A percentile compares a stretch with the other conserved stretches of the same genome.
phyloP scores from a whole-genome alignment of 2,113 vertebrate species.

The Pomatostomus ruficeps region DNA sequence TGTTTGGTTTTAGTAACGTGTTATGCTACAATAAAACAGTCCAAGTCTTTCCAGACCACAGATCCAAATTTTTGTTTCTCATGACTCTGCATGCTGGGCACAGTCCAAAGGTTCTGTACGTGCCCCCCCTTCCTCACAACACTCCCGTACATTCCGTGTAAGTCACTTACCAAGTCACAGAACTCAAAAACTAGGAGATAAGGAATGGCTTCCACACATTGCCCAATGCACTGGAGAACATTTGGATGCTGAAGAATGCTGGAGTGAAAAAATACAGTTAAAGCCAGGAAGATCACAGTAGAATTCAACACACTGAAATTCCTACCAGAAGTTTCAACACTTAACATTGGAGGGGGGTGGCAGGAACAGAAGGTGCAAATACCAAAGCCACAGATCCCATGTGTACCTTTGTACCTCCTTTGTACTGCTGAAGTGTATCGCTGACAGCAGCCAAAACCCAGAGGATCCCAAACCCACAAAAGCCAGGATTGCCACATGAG shows the following conservation, averaged over 20 bases:
- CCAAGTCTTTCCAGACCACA: background rate
- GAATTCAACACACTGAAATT: background rate
- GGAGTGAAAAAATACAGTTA: background rate
- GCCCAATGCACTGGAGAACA: constrained; percentile 90
- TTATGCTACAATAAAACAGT: background rate
- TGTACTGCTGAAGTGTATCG: background rate
- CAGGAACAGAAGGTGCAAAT: background rate
- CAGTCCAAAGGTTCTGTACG: background rate
- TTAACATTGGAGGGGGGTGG: accelerated
- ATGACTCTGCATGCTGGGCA: background rate
- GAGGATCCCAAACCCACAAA: background rate
- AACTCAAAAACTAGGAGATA: constrained; percentile 94
- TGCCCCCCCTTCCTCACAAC: background rate
- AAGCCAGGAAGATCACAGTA: background rate
- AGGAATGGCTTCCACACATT: constrained; percentile 92
- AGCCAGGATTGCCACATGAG: background rate
- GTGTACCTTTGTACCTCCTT: background rate
- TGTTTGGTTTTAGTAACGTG: background rate
- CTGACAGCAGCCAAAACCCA: background rate
- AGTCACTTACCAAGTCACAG: constrained; percentile 90
- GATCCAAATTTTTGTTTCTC: background rate
- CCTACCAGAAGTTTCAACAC: background rate
- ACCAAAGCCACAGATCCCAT: background rate
- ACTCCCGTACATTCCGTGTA: accelerated
- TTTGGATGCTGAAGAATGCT: constrained; percentile 89